Conservation (phyloP, 2,888 invertebrate genomes). For the Carpatolechia fugitivella region DNA sequence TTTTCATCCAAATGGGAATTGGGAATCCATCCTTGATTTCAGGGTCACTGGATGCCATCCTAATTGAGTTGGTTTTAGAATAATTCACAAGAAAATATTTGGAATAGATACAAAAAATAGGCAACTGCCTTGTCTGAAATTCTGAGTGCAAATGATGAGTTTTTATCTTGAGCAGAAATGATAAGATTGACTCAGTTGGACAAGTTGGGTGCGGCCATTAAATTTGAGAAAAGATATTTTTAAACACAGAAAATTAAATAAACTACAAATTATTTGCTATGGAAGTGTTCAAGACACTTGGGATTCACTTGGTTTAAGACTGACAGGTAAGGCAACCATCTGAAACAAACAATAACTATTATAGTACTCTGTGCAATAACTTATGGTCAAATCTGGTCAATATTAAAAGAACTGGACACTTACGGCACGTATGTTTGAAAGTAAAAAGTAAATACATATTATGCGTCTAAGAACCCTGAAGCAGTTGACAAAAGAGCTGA, state of each 20-base stretch:
- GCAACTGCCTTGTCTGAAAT: slow-evolving; percentile 36
- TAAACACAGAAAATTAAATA: slow-evolving; percentile 28
- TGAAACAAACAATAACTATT: slow-evolving; percentile 49
- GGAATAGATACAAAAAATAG: slow-evolving; percentile 14
- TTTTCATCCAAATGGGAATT: slow-evolving; percentile 87
- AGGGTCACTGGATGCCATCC: slow-evolving; percentile 76
- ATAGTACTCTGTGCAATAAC: not conserved
- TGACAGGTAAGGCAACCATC: slow-evolving; percentile 56
- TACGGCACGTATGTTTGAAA: too few relatives aligned
- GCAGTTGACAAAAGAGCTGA: too few relatives aligned
- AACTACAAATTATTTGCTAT: slow-evolving; percentile 23
- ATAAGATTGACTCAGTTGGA: slow-evolving; percentile 62
- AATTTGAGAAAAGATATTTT: slow-evolving; percentile 24
- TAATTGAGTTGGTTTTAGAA: slow-evolving; percentile 21
- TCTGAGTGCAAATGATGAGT: slow-evolving; percentile 42
- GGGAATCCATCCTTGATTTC: slow-evolving; percentile 81
- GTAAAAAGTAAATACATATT: too few relatives aligned
- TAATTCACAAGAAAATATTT: slow-evolving; percentile 8
- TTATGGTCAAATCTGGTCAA: too few relatives aligned
- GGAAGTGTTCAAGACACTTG: slow-evolving; percentile 60
- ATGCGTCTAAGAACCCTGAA: too few relatives aligned
- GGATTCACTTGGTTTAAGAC: slow-evolving; percentile 55
- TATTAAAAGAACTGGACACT: too few relatives aligned
- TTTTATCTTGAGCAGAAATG: slow-evolving; percentile 72
- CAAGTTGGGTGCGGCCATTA: slow-evolving; percentile 42